These are phyloP conservation scores for Vireo altiloquus DNA, from an alignment of 2,113 vertebrate species.

Conservation along the genomic window DNA sequence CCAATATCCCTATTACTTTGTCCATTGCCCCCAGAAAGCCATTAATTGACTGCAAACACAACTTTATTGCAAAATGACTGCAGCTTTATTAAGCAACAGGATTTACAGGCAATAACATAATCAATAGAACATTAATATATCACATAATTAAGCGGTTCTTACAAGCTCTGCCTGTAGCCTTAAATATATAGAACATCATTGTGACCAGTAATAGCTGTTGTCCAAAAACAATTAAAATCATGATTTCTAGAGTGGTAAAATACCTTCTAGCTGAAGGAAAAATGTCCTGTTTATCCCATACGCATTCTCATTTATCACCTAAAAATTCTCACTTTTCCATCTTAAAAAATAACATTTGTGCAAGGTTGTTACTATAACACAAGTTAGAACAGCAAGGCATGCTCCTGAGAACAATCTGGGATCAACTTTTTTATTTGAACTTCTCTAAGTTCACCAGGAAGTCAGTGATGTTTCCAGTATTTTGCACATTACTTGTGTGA, in stretches of 20 bases:
- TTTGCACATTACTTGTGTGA: background rate
- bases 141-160: constrained; percentile 72
- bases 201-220: background rate
- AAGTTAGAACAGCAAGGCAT: background rate
- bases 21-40: constrained; percentile 49
- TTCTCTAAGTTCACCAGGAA: background rate
- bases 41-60: constrained; percentile 69
- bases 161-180: constrained; percentile 60
- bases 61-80: constrained; percentile 70
- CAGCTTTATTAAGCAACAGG: constrained; percentile 74
- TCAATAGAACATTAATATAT: constrained; percentile 76
- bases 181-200: constrained; percentile 56
- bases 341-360: background rate
- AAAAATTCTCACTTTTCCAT: background rate
- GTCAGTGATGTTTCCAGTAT: background rate
- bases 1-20: background rate
- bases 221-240: background rate
- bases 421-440: background rate
- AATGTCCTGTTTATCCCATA: background rate
- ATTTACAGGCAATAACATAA: constrained; percentile 76
- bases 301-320: background rate
- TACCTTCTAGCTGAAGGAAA: background rate
- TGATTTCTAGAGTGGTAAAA: background rate
- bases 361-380: background rate
- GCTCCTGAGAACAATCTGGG: background rate